These are phyloP conservation scores for Saxidomus purpurata DNA, from an alignment of 1,140 invertebrate genomes.

Conservation along the genomic window DNA sequence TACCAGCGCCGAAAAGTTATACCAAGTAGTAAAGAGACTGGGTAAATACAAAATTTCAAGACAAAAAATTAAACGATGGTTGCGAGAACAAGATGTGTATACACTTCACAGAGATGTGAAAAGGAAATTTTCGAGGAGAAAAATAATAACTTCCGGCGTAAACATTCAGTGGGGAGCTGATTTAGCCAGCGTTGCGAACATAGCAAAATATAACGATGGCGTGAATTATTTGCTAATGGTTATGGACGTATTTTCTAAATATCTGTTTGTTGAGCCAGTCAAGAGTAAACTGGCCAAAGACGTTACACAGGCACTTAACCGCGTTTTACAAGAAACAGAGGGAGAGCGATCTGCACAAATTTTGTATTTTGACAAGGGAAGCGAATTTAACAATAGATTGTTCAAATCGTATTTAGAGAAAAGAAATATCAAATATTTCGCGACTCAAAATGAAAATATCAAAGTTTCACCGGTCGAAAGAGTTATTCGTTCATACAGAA, in stretches of 20 bases:
- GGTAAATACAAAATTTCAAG: constrained; percentile 51
- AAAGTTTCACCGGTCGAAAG: background rate
- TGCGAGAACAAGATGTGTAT: constrained; percentile 45
- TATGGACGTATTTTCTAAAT: constrained; percentile 52
- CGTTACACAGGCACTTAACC: background rate
- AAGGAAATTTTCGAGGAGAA: constrained; percentile 23
- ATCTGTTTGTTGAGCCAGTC: background rate
- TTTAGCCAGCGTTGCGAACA: constrained; percentile 3
- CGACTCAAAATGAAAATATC: constrained; percentile 13
- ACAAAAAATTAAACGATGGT: constrained; percentile 13
- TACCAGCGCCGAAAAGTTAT: constrained; percentile 56
- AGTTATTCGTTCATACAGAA: background rate
- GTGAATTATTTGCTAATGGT: constrained; percentile 48
- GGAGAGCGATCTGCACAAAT: background rate
- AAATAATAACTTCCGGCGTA: constrained; percentile 19
- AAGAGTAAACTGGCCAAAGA: constrained; percentile 12
- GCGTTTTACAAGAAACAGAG: background rate
- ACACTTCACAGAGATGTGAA: no score
- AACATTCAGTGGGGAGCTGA: constrained; percentile 35
- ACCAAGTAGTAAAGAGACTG: constrained; percentile 39
- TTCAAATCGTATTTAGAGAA: background rate
- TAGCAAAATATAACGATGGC: constrained; percentile 34
- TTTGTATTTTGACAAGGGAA: background rate
- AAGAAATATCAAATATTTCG: background rate
- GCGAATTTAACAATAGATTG: constrained; percentile 15